phyloP scores from a whole-genome alignment of 1,140 invertebrate species.

The Ceratina australensis region DNA sequence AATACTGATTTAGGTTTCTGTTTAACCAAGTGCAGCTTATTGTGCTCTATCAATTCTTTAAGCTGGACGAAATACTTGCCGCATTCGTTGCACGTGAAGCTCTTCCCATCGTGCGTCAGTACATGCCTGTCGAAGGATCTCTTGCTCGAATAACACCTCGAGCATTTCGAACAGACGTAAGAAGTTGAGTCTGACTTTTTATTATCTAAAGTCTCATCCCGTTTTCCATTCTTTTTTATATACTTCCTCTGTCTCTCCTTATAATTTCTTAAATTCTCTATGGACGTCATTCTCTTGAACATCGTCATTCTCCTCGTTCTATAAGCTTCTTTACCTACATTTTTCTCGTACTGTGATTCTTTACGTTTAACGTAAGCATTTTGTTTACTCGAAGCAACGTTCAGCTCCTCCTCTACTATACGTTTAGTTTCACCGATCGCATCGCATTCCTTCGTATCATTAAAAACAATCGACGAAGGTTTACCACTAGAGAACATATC shows the following conservation, averaged over 20 bases:
- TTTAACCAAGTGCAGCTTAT: constrained; percentile 60
- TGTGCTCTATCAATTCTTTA: constrained; percentile 62
- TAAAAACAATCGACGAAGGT: neutral
- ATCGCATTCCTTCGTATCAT: neutral
- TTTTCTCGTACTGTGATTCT: constrained; percentile 48
- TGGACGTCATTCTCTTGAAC: constrained; percentile 72
- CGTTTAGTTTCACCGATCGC: constrained; percentile 10
- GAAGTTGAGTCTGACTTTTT: constrained; percentile 16
- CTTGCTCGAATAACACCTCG: constrained; percentile 60
- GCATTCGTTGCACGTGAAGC: constrained; percentile 62
- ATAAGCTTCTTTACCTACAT: constrained; percentile 49
- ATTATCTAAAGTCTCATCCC: constrained; percentile 39
- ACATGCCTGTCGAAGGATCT: constrained; percentile 62
- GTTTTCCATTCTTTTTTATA: constrained; percentile 67
- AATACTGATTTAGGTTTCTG: constrained; percentile 59
- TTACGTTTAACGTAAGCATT: constrained; percentile 27
- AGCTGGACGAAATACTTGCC: constrained; percentile 58
- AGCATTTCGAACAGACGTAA: constrained; percentile 59
- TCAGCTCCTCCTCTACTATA: neutral
- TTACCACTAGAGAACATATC: constrained; percentile 10
- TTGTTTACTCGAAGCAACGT: constrained; percentile 12
- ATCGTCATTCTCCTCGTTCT: constrained; percentile 63
- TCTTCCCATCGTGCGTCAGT: constrained; percentile 51
- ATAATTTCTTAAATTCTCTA: constrained; percentile 69
- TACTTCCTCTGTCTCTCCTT: constrained; percentile 71